Percentiles rank a stretch among this genome's conserved stretches.
These are phyloP conservation scores for Campylomormyrus numenius DNA, from an alignment of 2,113 vertebrate genomes.

Conservation along the genomic window DNA sequence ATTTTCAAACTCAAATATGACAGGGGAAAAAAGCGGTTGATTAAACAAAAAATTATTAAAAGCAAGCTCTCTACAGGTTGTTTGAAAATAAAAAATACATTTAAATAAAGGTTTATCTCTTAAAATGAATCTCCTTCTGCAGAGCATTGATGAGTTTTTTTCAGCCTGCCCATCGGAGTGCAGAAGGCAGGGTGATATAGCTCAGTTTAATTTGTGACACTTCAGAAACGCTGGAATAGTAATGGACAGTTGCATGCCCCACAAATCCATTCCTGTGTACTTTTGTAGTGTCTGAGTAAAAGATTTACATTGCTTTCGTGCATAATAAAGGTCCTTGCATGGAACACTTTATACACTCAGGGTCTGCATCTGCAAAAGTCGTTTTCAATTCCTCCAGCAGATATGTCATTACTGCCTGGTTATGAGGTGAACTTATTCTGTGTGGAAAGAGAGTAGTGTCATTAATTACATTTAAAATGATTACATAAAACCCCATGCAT, in stretches of 20 bases:
- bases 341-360: too few species aligned
- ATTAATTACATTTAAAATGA: too few species aligned
- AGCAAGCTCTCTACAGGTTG: background rate
- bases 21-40: background rate
- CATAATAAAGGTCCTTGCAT: background rate
- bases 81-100: background rate
- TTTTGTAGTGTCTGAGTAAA: background rate
- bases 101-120: background rate
- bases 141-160: background rate
- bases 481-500: too few species aligned
- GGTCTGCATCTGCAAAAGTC: too few species aligned
- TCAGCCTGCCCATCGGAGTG: background rate
- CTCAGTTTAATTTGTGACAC: conserved; percentile 5
- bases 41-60: background rate
- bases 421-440: too few species aligned
- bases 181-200: background rate
- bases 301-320: background rate
- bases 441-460: too few species aligned
- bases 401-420: too few species aligned
- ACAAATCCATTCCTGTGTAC: background rate
- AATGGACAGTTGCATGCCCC: background rate
- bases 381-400: too few species aligned
- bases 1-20: background rate
- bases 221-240: background rate
- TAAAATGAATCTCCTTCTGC: background rate